Base-by-base conservation (phyloP, 2,113 vertebrate species). In the Etheostoma spectabile region DNA sequence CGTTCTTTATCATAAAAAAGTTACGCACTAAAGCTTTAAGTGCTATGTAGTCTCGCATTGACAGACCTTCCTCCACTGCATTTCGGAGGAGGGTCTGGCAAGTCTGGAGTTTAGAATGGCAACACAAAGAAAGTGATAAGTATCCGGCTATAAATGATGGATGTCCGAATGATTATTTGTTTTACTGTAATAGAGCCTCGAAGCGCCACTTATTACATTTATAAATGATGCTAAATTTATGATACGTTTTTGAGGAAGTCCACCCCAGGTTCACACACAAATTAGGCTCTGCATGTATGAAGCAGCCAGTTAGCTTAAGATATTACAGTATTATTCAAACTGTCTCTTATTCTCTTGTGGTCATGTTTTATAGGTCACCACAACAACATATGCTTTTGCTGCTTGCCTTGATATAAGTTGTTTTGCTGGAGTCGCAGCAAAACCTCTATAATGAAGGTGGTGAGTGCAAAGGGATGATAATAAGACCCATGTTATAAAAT, bases 131-230 rank as follows among this genome's bases (percentile, higher is more conserved):
- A 42, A 42, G 10, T 42, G 38, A 42, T 42, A 10, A 10, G 10
- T 8, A 38, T 38, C 38, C 38, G 8, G 8, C 38, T 38, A 8
- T 10, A 38, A 38, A 38, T 42, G 38, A 42, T 8, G 38, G 10
- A 42, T 10, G 0, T 38, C 38, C 2, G 38, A 78, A 53, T 70
- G 35, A 69, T 52, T 5, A n/a, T 68, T 75, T 83, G 74, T 77
- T 89, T 51, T 60, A 64, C 27, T 53, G 30, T 51, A 27, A n/a
- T 21, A 68, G 42, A 35, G 75, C 21, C 35, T 83, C 55, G 12
- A 67, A 42, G n/a, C 48, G 6, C 2, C 33, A 38, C 48, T 65
- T 5, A 48, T 38, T 5, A 66, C 15, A 66, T 66, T 5, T 27
- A 27, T 48, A 56, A 8, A 56, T 74, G 63, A 74, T 38, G 33